A percentile compares a stretch with the other conserved stretches of the same genome.
Evolutionary conservation across 2,113 vertebrate genomes (phyloP).

Genomic region (Corythoichthys haematopterus): DNA sequence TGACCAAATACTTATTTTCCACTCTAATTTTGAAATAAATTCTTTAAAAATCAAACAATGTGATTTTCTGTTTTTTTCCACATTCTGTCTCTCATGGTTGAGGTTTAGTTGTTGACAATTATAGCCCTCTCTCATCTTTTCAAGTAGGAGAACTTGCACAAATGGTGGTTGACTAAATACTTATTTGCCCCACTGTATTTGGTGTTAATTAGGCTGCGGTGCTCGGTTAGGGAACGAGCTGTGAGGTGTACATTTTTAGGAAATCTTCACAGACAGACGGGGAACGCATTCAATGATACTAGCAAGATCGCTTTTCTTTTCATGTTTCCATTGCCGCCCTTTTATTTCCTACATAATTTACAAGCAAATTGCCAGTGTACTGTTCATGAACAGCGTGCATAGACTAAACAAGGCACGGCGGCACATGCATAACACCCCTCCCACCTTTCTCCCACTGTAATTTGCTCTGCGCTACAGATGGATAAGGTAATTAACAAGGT

Average conservation of each 20-base stretch:
- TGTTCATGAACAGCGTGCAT: constrained; percentile 11
- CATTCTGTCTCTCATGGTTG: no score
- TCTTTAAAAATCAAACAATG: no score
- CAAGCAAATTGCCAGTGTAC: constrained; percentile 12
- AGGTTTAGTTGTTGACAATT: no score
- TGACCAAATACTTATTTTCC: no score
- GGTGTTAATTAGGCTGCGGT: constrained; percentile 56
- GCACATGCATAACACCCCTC: constrained; percentile 8
- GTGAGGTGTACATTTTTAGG: constrained; percentile 42
- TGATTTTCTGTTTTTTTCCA: no score
- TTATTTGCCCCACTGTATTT: neutral
- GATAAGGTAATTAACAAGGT: constrained; percentile 47
- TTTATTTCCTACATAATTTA: constrained; percentile 51
- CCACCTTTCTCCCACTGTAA: constrained; percentile 22
- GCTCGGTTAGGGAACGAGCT: constrained; percentile 50
- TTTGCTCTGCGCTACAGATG: constrained; percentile 34
- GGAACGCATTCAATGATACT: constrained; percentile 42
- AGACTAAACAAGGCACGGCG: constrained; percentile 1
- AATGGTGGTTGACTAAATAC: no score
- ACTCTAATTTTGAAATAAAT: no score
- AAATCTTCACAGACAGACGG: constrained; percentile 25
- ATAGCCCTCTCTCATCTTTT: no score
- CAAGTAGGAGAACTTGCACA: no score
- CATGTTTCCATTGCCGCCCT: neutral
- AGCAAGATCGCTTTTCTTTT: constrained; percentile 38